Evolutionary conservation across 1,140 invertebrate genomes (phyloP), one percentile per base, ranked within the genome.

Genomic region (Oncopodura yosiiana): DNA sequence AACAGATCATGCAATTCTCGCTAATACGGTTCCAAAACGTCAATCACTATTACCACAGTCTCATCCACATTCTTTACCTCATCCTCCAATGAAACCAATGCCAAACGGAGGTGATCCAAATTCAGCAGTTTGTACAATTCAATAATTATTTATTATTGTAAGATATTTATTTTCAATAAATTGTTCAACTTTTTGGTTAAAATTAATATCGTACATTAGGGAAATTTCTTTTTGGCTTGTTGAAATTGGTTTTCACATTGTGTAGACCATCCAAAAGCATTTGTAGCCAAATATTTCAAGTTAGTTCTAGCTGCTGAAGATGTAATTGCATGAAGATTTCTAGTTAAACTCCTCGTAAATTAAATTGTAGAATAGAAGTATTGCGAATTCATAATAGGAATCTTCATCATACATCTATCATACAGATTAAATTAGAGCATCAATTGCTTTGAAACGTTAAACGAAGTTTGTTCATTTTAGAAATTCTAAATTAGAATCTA

Each of bases 1-100:
- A n/a, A n/a, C n/a, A n/a, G 61, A 63, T 11, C 57, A 58, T 49
- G 44, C 50, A 37, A 44, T 61, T 3, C 24, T 38, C 34, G 29
- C n/a, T 3, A 43, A 18, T 4, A 21, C 27, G 34, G n/a, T 37
- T 19, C 29, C 45, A 26, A 50, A 49, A 45, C 26, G 23, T 16
- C 41, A 37, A 36, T 32, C 27, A 19, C 27, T 36, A 19, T 29
- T 48, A 5, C 43, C 43, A 11, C 37, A 26, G 23, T 16, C 12
- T 32, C 12, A 18, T 19, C 26, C 21, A 23, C 6, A 48, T 48
- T 29, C 32, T 37, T 23, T 50, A 21, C 48, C 48, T 16, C 14
- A 19, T n/a, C 11, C 12, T 12, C 24, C 45, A 26, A n/a, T 32
- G 8, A 4, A 5, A 11, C 8, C 32, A 49, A n/a, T 32, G 9